Conservation (phyloP, 2,888 invertebrate genomes). For the Tenodera sinensis region DNA sequence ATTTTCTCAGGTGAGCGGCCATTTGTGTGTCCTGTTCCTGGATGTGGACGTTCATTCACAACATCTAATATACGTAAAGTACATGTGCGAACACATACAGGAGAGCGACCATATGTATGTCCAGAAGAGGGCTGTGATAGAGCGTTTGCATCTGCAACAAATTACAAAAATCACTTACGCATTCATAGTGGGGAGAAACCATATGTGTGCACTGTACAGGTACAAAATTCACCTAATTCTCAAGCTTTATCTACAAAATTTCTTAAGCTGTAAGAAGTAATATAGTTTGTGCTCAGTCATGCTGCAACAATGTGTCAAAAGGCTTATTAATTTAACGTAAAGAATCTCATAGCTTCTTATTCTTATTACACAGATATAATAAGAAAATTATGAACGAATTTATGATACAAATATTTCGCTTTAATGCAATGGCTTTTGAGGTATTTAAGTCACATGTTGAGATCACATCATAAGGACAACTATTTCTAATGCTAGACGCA, state of each 20-base stretch:
- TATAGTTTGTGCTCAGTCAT: no score
- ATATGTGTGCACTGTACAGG: slow-evolving; percentile 56
- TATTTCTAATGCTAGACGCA: no score
- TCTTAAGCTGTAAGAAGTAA: no score
- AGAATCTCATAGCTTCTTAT: no score
- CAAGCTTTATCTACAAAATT: not conserved
- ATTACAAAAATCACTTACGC: slow-evolving; percentile 64
- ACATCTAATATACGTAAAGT: slow-evolving; percentile 66
- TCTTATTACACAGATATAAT: no score
- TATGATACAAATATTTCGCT: no score
- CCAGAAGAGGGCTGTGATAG: slow-evolving; percentile 55
- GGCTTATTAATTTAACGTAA: no score
- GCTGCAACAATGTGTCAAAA: no score
- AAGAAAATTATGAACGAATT: no score
- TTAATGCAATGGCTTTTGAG: no score
- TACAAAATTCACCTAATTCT: slow-evolving; percentile 29
- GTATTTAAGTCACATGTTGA: no score
- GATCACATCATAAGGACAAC: no score
- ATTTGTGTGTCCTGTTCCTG: slow-evolving; percentile 42
- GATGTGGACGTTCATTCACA: slow-evolving; percentile 62
- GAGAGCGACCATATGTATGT: slow-evolving; percentile 63
- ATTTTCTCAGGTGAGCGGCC: slow-evolving; percentile 39
- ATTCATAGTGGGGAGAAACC: slow-evolving; percentile 68
- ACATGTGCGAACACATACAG: slow-evolving; percentile 65
- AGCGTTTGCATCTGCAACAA: slow-evolving; percentile 64